These are phyloP conservation scores for Pristionchus entomophagus DNA, from an alignment of 2,888 invertebrate genomes.

Conservation along the genomic window DNA sequence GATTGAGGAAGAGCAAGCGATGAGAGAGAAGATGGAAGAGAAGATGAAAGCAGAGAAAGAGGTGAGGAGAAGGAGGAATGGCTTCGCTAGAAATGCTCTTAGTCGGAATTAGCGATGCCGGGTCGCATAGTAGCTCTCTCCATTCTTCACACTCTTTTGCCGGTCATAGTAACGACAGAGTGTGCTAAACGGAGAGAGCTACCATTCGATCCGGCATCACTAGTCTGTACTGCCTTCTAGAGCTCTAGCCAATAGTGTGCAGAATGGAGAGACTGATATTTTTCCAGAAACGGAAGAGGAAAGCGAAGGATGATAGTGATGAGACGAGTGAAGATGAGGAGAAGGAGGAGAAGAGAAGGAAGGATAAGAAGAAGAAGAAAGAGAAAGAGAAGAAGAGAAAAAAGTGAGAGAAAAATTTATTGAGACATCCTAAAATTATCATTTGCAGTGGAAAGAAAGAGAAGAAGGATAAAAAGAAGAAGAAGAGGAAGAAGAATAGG, in stretches of 20 bases:
- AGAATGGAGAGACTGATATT: not conserved
- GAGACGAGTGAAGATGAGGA: conserved; percentile 48
- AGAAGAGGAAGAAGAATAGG: conserved; percentile 50
- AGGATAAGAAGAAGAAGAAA: conserved; percentile 1
- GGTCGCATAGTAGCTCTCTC: too few species aligned
- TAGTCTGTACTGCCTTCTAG: too few species aligned
- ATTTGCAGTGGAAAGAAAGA: not conserved
- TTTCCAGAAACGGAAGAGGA: conserved; percentile 49
- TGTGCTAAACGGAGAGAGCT: too few species aligned
- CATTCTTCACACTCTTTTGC: too few species aligned
- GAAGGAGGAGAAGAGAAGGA: conserved; percentile 46
- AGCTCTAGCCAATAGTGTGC: too few species aligned
- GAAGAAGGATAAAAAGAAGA: conserved; percentile 38
- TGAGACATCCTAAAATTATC: not conserved
- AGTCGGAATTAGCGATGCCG: too few species aligned
- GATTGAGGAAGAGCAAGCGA: conserved; percentile 48
- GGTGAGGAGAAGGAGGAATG: conserved; percentile 45
- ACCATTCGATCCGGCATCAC: too few species aligned
- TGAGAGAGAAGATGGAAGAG: conserved; percentile 47
- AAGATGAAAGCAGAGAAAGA: conserved; percentile 46
- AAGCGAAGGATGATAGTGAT: not conserved
- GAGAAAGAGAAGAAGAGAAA: conserved; percentile 51
- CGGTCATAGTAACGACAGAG: too few species aligned
- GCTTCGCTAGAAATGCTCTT: too few species aligned
- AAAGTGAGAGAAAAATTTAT: conserved; percentile 55